Percentiles rank a stretch among this genome's conserved stretches.
phyloP scores from a whole-genome alignment of 1,140 invertebrate species.

The Habropoda laboriosa region DNA sequence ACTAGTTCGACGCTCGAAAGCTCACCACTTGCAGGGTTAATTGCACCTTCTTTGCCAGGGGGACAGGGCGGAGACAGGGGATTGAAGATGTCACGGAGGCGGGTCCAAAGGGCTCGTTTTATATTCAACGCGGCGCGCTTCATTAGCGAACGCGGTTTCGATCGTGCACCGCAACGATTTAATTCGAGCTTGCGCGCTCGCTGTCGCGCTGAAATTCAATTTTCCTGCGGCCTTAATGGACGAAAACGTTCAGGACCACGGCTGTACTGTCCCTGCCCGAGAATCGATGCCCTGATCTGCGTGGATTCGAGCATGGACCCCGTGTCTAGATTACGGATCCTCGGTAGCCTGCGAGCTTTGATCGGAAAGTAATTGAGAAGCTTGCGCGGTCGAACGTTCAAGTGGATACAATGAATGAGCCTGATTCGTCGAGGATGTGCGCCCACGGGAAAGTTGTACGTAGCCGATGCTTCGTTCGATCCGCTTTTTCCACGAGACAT shows the following conservation, averaged over 20 bases:
- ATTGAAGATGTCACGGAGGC: conserved; percentile 12
- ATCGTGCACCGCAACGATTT: conserved; percentile 66
- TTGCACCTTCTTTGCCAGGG: conserved; percentile 40
- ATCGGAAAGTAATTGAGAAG: conserved; percentile 36
- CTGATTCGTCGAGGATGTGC: neutral
- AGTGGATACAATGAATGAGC: conserved; percentile 2
- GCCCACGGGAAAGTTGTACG: neutral
- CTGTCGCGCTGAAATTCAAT: conserved; percentile 64
- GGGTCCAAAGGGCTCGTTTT: conserved; percentile 35
- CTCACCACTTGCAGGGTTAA: neutral
- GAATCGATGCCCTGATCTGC: conserved; percentile 6
- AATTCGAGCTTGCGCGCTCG: conserved; percentile 62
- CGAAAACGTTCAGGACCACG: conserved; percentile 52
- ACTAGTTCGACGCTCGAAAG: neutral
- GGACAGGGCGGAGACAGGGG: neutral
- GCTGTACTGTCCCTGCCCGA: conserved; percentile 1
- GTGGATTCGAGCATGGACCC: neutral
- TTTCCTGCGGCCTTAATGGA: conserved; percentile 66
- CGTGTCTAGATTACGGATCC: conserved; percentile 17
- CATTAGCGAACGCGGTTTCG: conserved; percentile 64
- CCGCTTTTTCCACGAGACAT: too few relatives aligned
- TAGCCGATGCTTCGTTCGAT: neutral
- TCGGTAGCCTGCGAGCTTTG: neutral
- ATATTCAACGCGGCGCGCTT: conserved; percentile 66
- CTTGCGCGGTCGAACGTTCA: conserved; percentile 14